Base-by-base conservation (phyloP, 2,113 vertebrate species). In the Ellobius talpinus region DNA sequence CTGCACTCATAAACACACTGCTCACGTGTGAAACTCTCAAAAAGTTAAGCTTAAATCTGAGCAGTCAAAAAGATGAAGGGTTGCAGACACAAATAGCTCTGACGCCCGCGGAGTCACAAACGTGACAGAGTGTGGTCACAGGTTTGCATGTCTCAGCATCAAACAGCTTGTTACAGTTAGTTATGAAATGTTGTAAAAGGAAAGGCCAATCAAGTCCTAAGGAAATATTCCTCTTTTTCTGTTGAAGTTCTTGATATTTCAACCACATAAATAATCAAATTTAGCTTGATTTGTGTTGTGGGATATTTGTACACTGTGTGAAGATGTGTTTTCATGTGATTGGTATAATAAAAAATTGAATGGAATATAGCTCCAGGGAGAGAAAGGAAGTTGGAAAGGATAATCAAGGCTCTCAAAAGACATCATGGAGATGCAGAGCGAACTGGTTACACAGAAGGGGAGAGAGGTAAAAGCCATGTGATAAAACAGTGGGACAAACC, bases 191-290 rank as follows among this genome's bases (percentile, higher is more conserved):
- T 70, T 68, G 7, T 86, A 7, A 77, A 70, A 79, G 23, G 14
- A 92, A 87, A 93, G 97, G 24, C 29, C 65, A 77, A 58, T 36
- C 24, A 86, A 76, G 50, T 89, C 72, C 39, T 78, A 33, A 13
- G 3, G 29, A 96, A 90, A 87, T 23, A 84, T 77, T 93, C 77
- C 23, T 87, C 19, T 65, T 81, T 55, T 13, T 24, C 55, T 45
- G 7, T 73, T 78, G 73, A 65, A 19, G 3, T 26, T 91, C 92
- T 76, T 95, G 36, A 82, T 31, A 87, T 92, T 68, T 24, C 21
- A 87, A 24, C 17, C 90, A 50, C 33, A 89, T 94, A 65, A 58
- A 89, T 85, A 94, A 95, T 74, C 31, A 93, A 68, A 93, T 8
- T 87, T 50, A 78, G 8, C 8, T 19, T 78, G 16, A n/a, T 94